Base-by-base conservation (phyloP, 2,797 vertebrate genomes). In the Tolypeutes matacus region DNA sequence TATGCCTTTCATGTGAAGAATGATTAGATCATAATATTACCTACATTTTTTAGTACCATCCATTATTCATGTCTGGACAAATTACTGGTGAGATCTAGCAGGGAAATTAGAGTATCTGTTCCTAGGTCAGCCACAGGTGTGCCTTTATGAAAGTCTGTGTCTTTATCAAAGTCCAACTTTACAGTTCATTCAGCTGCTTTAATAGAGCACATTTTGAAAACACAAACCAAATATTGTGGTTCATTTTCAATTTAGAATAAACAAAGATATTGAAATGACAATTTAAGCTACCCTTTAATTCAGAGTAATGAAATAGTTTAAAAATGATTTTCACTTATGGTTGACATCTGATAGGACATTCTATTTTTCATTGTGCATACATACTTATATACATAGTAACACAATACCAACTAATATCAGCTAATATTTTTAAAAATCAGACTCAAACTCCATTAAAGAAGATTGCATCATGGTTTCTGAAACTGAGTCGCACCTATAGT, bases 71-170 rank as follows among this genome's bases (percentile, higher is more conserved):
- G 3, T 87, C 29, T 62, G 86, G 42, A 90, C 36, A 77, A 78
- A 86, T 78, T 73, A 36, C 25, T 65, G 29, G 72, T 80, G 58
- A 73, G 29, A 53, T 34, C 31, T 23, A 83, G 29, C 65, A 70
- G 58, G 76, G 46, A 86, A 85, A 94, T 64, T 56, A 65, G 25
- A 69, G 39, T 62, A 17, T 70, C 17, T 72, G 27, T 27, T 65
- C 21, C 80, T 25, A 62, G 39, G 25, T 86, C 78, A 82, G 72
- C 2, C 10, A 39, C 29, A 80, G 67, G n/a, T 78, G 15, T 75
- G 81, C 81, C 81, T n/a, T 77, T 90, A 77, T 60, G 49, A 80
- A 95, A 89, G n/a, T n/a, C n/a, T 78, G 15, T 75, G 81, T 77
- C 81, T n/a, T 77, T 90, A 77, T 60, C 42, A 80, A 95, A 89